A percentile compares a stretch with the other conserved stretches of the same genome.
These are phyloP conservation scores for Lepidocyrtoides sp. DNA, from an alignment of 2,888 invertebrate genomes.

Conservation along the genomic window DNA sequence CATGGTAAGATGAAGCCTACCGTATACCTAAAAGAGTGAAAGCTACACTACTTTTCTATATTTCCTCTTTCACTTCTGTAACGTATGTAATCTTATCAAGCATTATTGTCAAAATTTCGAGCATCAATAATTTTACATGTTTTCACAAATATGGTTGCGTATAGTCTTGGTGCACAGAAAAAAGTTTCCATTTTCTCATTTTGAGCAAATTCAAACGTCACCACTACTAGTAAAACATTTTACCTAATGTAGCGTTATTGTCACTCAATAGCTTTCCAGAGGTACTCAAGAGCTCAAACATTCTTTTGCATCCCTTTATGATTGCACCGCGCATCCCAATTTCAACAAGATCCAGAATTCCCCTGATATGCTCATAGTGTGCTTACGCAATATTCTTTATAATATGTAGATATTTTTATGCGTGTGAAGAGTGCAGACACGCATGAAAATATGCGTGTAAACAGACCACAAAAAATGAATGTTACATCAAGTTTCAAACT, in stretches of 20 bases:
- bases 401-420: background rate
- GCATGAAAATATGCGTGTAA: conserved; percentile 19
- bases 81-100: too few species aligned
- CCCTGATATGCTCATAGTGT: too few species aligned
- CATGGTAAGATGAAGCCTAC: too few species aligned
- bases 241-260: background rate
- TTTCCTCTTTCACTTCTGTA: too few species aligned
- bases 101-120: too few species aligned
- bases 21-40: too few species aligned
- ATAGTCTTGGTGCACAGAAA: too few species aligned
- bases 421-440: background rate
- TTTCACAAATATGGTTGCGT: too few species aligned
- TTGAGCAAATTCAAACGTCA: background rate
- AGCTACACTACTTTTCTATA: too few species aligned
- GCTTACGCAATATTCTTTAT: too few species aligned
- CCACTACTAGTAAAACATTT: background rate
- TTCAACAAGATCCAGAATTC: too few species aligned
- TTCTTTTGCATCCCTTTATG: background rate
- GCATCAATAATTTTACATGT: conserved; percentile 32
- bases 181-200: conserved; percentile 9
- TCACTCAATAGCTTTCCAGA: background rate
- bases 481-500: conserved; percentile 20
- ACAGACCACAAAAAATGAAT: background rate
- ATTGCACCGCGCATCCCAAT: background rate
- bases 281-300: background rate